These are phyloP conservation scores for Portunus trituberculatus DNA, from an alignment of 1,140 invertebrate genomes.

Conservation along the genomic window DNA sequence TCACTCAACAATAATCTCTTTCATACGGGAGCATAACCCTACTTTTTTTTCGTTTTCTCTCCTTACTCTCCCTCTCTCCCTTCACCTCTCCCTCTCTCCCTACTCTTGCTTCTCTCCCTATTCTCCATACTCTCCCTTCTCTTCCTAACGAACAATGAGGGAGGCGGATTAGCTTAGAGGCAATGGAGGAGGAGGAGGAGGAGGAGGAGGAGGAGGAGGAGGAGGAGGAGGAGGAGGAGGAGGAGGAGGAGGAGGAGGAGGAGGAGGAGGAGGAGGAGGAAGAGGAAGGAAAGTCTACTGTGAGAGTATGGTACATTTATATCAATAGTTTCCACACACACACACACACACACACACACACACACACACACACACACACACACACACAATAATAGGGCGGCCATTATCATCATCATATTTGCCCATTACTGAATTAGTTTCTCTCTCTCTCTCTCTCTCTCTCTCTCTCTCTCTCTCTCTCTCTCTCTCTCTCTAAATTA, in stretches of 20 bases:
- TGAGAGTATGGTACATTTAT: not conserved
- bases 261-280: not conserved
- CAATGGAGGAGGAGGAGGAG: not conserved
- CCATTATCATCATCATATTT: slow-evolving; percentile 24
- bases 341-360: not conserved
- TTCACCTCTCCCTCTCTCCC: not conserved
- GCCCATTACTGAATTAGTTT: not conserved
- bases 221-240: slow-evolving; percentile 16
- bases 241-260: not conserved
- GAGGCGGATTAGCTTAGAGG: not conserved
- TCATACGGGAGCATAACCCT: no score
- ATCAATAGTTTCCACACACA: not conserved
- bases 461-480: slow-evolving; percentile 12
- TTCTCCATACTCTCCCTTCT: not conserved
- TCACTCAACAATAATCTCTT: no score
- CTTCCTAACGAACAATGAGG: slow-evolving; percentile 2
- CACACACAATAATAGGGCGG: not conserved
- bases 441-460: not conserved
- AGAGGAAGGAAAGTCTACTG: not conserved
- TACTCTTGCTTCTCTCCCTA: not conserved
- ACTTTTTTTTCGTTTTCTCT: not conserved
- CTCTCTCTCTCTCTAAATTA: slow-evolving; percentile 1
- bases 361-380: not conserved
- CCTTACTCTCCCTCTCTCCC: not conserved
- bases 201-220: not conserved